phyloP scores from a whole-genome alignment of 2,888 invertebrate genomes.

The Clepsis dumicolana region DNA sequence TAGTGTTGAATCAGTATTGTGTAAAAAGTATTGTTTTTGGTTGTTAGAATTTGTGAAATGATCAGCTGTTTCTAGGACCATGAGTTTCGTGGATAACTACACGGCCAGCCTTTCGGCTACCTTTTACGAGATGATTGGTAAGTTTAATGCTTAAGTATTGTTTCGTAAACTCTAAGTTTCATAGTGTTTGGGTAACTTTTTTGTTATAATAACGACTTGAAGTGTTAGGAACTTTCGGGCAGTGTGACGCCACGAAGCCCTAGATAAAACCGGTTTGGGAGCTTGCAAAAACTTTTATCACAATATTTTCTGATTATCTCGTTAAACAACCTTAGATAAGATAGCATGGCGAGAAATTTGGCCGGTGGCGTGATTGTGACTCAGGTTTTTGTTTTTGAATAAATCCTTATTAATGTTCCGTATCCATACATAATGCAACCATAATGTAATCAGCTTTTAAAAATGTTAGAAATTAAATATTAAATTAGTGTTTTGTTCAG shows the following conservation, averaged over 20 bases:
- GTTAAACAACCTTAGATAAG: constrained; percentile 9
- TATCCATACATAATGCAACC: neutral
- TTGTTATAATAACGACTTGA: neutral
- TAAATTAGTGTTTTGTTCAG: too few species aligned
- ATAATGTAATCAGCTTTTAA: too few species aligned
- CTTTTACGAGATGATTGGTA: constrained; percentile 77
- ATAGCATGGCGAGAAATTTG: neutral
- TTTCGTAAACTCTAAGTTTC: neutral
- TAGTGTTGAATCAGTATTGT: constrained; percentile 41
- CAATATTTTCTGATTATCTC: constrained; percentile 8
- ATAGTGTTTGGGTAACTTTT: neutral
- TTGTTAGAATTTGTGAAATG: constrained; percentile 36
- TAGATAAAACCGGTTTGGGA: constrained; percentile 28
- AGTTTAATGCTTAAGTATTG: constrained; percentile 54
- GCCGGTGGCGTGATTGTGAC: neutral
- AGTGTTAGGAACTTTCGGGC: constrained; percentile 2
- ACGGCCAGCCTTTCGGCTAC: constrained; percentile 73
- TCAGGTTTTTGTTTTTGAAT: neutral
- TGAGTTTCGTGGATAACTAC: constrained; percentile 76
- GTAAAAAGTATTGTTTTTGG: constrained; percentile 36
- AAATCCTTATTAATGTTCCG: neutral
- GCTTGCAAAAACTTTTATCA: constrained; percentile 6
- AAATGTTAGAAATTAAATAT: too few species aligned
- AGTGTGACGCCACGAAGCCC: constrained; percentile 8
- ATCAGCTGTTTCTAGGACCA: constrained; percentile 58